Conservation (phyloP, 64 coral and sea anemone species). For the Cladopsammia gracilis region DNA sequence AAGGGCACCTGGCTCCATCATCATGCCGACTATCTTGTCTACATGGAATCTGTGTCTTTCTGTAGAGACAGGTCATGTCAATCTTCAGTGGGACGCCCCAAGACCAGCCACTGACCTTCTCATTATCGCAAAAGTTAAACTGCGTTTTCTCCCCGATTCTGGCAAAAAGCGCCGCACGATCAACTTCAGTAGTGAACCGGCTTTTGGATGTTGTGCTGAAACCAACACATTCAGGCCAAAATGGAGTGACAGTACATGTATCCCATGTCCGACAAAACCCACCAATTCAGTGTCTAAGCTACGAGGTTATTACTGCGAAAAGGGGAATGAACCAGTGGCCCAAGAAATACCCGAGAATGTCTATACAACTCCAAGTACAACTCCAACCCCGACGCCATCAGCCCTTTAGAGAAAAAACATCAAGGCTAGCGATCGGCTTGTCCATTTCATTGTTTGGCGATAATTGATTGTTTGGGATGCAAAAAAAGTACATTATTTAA, state of each 20-base stretch:
- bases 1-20: background rate
- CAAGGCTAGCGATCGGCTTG: no score
- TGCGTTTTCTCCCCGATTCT: background rate
- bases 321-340: slow-evolving; percentile 35
- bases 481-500: no score
- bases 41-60: slow-evolving; percentile 43
- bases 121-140: slow-evolving; percentile 50
- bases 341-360: slow-evolving; percentile 22
- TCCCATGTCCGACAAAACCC: slow-evolving; percentile 5
- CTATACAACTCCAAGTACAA: slow-evolving; percentile 17
- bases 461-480: no score
- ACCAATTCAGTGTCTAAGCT: slow-evolving; percentile 9
- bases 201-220: slow-evolving; percentile 34
- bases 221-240: slow-evolving; percentile 25
- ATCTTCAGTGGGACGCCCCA: slow-evolving; percentile 52
- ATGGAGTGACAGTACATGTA: slow-evolving; percentile 35
- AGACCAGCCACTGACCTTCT: slow-evolving; percentile 57
- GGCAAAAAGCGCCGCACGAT: background rate
- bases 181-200: background rate
- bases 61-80: background rate
- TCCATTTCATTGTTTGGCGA: no score
- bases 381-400: background rate
- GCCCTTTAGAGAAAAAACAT: background rate
- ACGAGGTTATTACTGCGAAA: slow-evolving; percentile 51
- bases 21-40: slow-evolving; percentile 64